Conservation (phyloP, 2,888 invertebrate genomes). For the Cecidostiba fungosa region DNA sequence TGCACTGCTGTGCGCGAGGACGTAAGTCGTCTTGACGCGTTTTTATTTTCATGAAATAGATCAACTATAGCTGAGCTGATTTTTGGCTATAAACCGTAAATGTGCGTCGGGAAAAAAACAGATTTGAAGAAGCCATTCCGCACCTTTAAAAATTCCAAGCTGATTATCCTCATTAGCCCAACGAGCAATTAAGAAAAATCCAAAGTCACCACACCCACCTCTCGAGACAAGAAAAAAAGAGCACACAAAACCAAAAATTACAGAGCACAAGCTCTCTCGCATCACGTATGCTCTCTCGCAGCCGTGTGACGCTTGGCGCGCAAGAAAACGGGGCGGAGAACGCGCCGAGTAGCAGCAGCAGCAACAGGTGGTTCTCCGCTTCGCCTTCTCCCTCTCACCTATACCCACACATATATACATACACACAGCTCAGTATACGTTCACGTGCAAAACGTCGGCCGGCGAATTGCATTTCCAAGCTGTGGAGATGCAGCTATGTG, state of each 20-base stretch:
- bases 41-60: background rate
- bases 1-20: background rate
- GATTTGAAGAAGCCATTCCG: no score
- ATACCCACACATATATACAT: background rate
- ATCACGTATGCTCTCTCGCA: background rate
- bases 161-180: background rate
- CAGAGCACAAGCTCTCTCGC: constrained; percentile 4
- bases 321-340: constrained; percentile 42
- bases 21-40: background rate
- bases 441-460: background rate
- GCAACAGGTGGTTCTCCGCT: constrained; percentile 55
- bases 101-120: no score
- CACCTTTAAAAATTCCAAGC: background rate
- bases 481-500: background rate
- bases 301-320: background rate
- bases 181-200: background rate
- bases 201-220: background rate
- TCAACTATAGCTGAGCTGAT: background rate
- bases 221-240: background rate
- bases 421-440: background rate
- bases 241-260: background rate
- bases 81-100: no score
- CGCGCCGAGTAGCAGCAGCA: background rate
- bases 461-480: constrained; percentile 24
- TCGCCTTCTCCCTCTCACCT: background rate